Conservation (phyloP, 2,797 vertebrate species). For the Oryzias dopingdopingensis region DNA sequence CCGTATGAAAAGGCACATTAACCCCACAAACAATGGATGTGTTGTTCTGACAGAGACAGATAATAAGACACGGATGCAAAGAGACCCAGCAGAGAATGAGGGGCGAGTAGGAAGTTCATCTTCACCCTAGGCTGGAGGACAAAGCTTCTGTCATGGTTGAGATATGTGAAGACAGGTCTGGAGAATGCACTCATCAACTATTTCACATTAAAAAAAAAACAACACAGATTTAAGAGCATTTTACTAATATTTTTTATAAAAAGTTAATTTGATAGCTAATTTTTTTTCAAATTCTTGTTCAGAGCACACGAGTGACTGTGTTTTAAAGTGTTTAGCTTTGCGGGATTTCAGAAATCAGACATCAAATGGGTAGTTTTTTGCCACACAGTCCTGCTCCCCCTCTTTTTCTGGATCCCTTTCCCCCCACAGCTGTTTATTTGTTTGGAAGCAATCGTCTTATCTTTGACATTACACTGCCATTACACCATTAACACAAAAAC, state of each 20-base stretch:
- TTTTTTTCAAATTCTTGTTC: constrained; percentile 9
- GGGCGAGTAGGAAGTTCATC: constrained; percentile 42
- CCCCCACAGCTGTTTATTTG: constrained; percentile 55
- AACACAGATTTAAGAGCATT: too few relatives aligned
- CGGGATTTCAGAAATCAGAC: constrained; percentile 52
- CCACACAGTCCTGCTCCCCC: constrained; percentile 27
- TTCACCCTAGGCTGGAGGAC: constrained; percentile 30
- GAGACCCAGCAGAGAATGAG: constrained; percentile 30
- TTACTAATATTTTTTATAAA: not conserved
- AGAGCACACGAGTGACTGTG: constrained; percentile 28
- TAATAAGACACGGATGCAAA: constrained; percentile 23
- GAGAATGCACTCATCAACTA: too few relatives aligned
- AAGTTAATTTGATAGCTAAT: constrained; percentile 6
- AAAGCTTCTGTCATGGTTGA: constrained; percentile 45
- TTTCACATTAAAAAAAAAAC: too few relatives aligned
- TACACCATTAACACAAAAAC: constrained; percentile 47
- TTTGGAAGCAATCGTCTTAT: constrained; percentile 52
- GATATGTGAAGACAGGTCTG: constrained; percentile 25
- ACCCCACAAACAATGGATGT: constrained; percentile 53
- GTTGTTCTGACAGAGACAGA: constrained; percentile 64
- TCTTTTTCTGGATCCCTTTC: constrained; percentile 20
- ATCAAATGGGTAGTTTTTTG: constrained; percentile 38
- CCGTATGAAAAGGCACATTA: constrained; percentile 52
- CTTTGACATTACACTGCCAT: constrained; percentile 45
- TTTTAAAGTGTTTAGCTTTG: constrained; percentile 44